Evolutionary conservation across 2,113 vertebrate species (phyloP).

Genomic region (Bufo gargarizans): DNA sequence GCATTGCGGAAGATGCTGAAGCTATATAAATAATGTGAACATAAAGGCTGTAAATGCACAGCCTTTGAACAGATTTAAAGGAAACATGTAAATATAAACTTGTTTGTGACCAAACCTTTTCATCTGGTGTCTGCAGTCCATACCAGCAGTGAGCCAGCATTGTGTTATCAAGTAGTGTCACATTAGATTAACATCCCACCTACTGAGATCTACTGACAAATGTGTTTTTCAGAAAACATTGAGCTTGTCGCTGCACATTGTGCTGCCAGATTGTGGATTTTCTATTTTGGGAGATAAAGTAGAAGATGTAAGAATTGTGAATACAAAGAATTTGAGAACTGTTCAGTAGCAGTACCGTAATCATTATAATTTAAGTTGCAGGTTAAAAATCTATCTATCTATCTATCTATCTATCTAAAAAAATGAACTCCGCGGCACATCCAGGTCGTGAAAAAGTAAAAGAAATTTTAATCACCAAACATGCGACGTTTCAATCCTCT

Average conservation of each 20-base stretch:
- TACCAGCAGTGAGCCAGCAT: not conserved
- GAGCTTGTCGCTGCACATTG: not conserved
- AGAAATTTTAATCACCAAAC: too few species aligned
- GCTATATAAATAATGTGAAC: not conserved
- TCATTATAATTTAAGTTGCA: not conserved
- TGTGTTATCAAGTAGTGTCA: slow-evolving; percentile 13
- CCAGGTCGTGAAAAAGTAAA: too few species aligned
- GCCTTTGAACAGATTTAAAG: not conserved
- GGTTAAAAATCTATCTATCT: not conserved
- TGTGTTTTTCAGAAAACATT: not conserved
- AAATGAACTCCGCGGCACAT: too few species aligned
- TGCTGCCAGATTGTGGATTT: not conserved
- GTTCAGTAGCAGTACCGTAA: not conserved
- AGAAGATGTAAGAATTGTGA: not conserved
- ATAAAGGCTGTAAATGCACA: not conserved
- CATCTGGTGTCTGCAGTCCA: not conserved
- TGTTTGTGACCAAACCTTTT: not conserved
- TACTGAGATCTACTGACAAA: slow-evolving; percentile 8
- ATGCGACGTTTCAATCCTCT: too few species aligned
- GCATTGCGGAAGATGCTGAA: too few species aligned
- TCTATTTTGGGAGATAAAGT: slow-evolving; percentile 8
- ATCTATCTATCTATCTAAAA: not conserved
- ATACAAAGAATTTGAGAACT: not conserved
- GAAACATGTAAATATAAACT: not conserved
- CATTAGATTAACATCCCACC: slow-evolving; percentile 1